phyloP scores from a whole-genome alignment of 2,113 vertebrate genomes.

The Vulpes ferrilata region DNA sequence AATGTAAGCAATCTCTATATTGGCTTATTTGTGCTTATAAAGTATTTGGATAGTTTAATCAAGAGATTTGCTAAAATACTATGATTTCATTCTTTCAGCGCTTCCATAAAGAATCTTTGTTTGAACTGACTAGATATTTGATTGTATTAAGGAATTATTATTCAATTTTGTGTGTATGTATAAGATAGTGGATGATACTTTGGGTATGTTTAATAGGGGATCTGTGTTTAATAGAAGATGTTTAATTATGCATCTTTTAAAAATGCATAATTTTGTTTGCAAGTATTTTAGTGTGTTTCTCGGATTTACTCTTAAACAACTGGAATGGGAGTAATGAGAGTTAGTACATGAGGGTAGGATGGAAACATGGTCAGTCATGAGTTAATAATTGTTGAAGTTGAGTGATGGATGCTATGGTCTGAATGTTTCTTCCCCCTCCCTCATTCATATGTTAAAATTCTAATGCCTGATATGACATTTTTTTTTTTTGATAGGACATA shows the following conservation, averaged over 20 bases:
- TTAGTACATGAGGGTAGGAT: neutral
- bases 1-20: neutral
- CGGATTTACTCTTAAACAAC: neutral
- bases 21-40: neutral
- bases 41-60: conserved; percentile 23
- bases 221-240: too few relatives aligned
- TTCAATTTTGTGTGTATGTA: neutral
- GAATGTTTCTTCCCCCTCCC: neutral
- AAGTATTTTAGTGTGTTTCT: neutral
- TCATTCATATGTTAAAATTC: neutral
- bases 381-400: neutral
- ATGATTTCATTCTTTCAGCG: conserved; percentile 45
- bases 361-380: neutral
- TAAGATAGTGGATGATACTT: neutral
- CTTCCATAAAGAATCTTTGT: conserved; percentile 58
- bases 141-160: conserved; percentile 22
- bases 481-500: neutral
- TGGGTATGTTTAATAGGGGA: neutral
- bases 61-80: conserved; percentile 37
- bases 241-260: neutral
- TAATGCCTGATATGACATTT: neutral
- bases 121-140: conserved; percentile 41
- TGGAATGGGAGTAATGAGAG: neutral
- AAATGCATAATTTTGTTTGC: neutral
- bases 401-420: neutral